Conservation (phyloP, 2,113 vertebrate species). For the Mionectes macconnelli region DNA sequence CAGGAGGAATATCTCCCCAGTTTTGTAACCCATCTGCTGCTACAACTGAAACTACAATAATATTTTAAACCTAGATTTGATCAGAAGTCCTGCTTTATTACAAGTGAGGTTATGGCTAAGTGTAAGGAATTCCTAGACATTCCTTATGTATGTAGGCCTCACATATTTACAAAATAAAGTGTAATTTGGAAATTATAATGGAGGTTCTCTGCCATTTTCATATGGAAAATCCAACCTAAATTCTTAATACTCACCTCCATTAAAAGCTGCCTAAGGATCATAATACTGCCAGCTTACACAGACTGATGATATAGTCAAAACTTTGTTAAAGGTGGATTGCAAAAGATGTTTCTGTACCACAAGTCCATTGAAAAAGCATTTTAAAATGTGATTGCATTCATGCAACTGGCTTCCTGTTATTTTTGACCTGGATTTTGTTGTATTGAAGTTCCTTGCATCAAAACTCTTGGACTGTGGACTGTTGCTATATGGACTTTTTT, state of each 20-base stretch:
- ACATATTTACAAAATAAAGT: rapidly evolving
- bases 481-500: background rate
- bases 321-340: background rate
- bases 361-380: background rate
- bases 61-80: background rate
- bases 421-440: background rate
- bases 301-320: background rate
- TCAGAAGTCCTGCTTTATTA: background rate
- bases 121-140: background rate
- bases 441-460: background rate
- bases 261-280: background rate
- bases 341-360: background rate
- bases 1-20: background rate
- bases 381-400: background rate
- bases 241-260: background rate
- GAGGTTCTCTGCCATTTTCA: background rate
- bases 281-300: background rate
- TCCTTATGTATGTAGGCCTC: background rate
- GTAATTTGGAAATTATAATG: background rate
- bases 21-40: background rate
- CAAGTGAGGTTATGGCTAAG: background rate
- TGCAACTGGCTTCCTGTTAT: background rate
- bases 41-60: background rate
- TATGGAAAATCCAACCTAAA: background rate
- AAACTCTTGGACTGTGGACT: no score